Conservation (phyloP, 2,888 invertebrate species). For the Mythimna impura region DNA sequence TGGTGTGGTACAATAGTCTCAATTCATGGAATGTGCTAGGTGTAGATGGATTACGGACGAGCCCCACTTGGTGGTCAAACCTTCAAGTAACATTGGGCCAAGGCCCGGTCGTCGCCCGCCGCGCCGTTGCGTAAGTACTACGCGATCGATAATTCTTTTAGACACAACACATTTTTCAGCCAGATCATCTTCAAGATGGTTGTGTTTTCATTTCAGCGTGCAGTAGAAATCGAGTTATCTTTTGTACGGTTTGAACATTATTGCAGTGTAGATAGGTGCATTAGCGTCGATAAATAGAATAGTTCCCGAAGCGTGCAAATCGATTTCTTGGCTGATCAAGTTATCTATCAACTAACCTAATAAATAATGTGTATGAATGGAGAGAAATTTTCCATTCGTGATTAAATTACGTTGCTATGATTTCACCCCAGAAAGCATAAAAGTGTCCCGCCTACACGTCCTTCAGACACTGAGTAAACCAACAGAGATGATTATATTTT, state of each 20-base stretch:
- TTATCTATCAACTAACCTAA: background rate
- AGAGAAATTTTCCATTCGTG: background rate
- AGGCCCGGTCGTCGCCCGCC: slow-evolving; percentile 52
- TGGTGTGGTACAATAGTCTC: too few relatives aligned
- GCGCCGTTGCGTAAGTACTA: slow-evolving; percentile 59
- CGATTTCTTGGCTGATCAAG: background rate
- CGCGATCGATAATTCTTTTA: slow-evolving; percentile 62
- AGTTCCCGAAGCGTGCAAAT: background rate
- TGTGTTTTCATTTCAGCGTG: slow-evolving; percentile 6
- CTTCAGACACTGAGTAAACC: slow-evolving; percentile 35
- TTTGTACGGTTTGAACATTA: background rate
- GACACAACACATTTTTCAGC: slow-evolving; percentile 48
- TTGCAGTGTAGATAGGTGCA: background rate
- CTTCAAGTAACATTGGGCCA: slow-evolving; percentile 62
- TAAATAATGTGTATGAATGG: background rate
- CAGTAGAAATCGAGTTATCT: background rate
- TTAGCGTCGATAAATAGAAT: slow-evolving; percentile 1
- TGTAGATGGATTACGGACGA: background rate
- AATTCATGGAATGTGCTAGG: background rate
- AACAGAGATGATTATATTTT: slow-evolving; percentile 37
- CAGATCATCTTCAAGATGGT: slow-evolving; percentile 40
- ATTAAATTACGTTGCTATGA: slow-evolving; percentile 8
- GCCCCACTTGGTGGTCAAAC: slow-evolving; percentile 40
- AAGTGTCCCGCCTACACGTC: slow-evolving; percentile 11
- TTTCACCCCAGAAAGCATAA: slow-evolving; percentile 18